These are phyloP conservation scores for Petaurus breviceps DNA, from an alignment of 2,113 vertebrate species.

Conservation along the genomic window DNA sequence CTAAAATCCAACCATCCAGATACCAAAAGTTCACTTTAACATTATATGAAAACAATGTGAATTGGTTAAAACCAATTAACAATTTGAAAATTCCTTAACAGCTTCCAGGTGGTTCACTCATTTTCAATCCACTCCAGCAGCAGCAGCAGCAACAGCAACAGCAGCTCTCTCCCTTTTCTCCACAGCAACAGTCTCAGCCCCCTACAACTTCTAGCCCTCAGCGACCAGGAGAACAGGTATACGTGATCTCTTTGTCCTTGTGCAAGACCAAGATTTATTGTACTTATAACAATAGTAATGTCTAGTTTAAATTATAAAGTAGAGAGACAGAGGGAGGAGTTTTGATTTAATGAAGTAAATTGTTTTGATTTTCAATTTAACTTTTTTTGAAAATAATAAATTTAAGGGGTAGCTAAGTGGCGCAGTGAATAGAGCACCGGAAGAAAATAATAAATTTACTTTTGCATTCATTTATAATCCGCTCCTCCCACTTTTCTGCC, in stretches of 20 bases:
- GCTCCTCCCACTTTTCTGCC: neutral
- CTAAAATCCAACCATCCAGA: neutral
- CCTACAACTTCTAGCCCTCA: conserved; percentile 88
- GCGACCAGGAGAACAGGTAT: conserved; percentile 89
- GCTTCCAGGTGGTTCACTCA: conserved; percentile 90
- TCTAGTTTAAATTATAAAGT: neutral
- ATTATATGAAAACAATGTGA: conserved; percentile 4
- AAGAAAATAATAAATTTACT: too few relatives aligned
- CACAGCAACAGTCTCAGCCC: conserved; percentile 85
- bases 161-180: conserved; percentile 90
- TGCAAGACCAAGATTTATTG: neutral
- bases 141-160: conserved; percentile 91
- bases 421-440: too few relatives aligned
- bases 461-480: neutral
- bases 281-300: neutral
- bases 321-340: too few relatives aligned
- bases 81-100: conserved; percentile 79
- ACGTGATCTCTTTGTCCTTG: conserved; percentile 12
- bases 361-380: neutral
- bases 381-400: neutral
- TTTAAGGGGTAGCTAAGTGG: too few relatives aligned
- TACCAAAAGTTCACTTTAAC: conserved; percentile 16
- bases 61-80: conserved; percentile 27
- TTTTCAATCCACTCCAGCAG: conserved; percentile 90
- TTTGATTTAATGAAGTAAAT: too few relatives aligned